Evolutionary conservation across 2,113 vertebrate genomes (phyloP), one percentile per base, ranked within the genome.

Genomic region (Vidua macroura): DNA sequence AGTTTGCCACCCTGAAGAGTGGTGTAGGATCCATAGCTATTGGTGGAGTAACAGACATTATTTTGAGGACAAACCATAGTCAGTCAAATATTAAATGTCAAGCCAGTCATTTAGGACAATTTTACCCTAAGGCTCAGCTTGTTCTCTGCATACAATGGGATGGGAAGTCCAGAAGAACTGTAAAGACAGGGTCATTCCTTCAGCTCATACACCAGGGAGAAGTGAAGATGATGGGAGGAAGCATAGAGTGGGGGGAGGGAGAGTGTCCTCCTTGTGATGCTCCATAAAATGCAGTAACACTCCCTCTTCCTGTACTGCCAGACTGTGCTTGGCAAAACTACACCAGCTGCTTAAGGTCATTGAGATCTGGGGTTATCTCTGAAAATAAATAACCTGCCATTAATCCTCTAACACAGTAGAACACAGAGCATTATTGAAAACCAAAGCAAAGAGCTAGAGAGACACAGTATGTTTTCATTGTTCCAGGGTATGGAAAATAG

Each of bases 51-150:
- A 33, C 19, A 77, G 72, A 84, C 23, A 33, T 53, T 74, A 70
- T 93, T 88, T 90, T 94, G 86, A 73, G 67, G 74, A 91, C 85
- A 95, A 90, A 76, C 35, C 39, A 59, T 66, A 94, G 95, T 70
- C 41, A 80, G 74, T 66, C 55, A 92, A 82, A 92, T 2, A 3
- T 52, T 80, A 83, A 92, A 43, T 62, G 59, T 79, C 67, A 91
- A 51, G 55, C 48, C 59, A 95, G 43, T 86, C 19, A 86, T 74
- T 77, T 43, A 68, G 94, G 72, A 92, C 63, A 83, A 63, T 35
- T 94, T 87, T 70, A 80, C 67, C 90, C 84, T 73, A 51, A 93
- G 82, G 88, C 82, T 72, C 44, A 60, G 56, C 48, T 94, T 96
- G 67, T 96, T 95, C 82, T 80, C 24, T 62, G 63, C 37, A n/a